Percentiles rank a stretch among this genome's conserved stretches.
Evolutionary conservation across 1,140 invertebrate genomes (phyloP).

Genomic region (Papilio glaucus): DNA sequence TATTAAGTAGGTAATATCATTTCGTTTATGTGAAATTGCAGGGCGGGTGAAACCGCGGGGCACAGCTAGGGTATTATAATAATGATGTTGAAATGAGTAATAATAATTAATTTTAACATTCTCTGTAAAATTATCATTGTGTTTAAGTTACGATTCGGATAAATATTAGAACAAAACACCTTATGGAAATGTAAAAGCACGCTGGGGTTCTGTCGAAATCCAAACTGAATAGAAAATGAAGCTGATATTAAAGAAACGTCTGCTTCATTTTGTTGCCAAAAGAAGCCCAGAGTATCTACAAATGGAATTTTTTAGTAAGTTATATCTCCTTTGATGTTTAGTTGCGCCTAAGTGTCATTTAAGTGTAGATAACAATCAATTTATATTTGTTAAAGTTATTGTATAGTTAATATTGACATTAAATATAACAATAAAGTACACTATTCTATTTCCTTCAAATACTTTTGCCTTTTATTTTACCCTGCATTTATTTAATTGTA

Average conservation of each 20-base stretch:
- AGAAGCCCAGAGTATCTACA: neutral
- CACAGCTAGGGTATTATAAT: too few relatives aligned
- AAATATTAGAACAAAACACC: slow-evolving; percentile 14
- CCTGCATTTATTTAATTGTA: too few relatives aligned
- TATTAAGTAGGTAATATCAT: too few relatives aligned
- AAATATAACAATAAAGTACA: too few relatives aligned
- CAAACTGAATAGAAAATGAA: slow-evolving; percentile 16
- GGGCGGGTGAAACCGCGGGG: too few relatives aligned
- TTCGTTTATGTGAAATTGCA: too few relatives aligned
- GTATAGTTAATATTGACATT: too few relatives aligned
- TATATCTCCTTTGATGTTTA: slow-evolving; percentile 1
- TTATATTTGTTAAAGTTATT: too few relatives aligned
- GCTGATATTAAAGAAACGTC: slow-evolving; percentile 16
- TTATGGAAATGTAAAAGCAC: slow-evolving; percentile 17
- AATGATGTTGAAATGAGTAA: too few relatives aligned
- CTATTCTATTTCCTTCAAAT: too few relatives aligned
- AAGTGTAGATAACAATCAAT: neutral
- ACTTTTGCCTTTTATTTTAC: too few relatives aligned
- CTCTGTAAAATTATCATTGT: neutral
- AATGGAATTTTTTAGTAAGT: slow-evolving; percentile 16
- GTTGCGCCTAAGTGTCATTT: neutral
- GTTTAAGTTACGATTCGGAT: neutral
- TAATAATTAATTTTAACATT: neutral
- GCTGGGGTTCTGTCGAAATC: neutral
- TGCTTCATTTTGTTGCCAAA: slow-evolving; percentile 11